Base-by-base conservation (phyloP, 1,140 invertebrate species). In the Planococcus citri region DNA sequence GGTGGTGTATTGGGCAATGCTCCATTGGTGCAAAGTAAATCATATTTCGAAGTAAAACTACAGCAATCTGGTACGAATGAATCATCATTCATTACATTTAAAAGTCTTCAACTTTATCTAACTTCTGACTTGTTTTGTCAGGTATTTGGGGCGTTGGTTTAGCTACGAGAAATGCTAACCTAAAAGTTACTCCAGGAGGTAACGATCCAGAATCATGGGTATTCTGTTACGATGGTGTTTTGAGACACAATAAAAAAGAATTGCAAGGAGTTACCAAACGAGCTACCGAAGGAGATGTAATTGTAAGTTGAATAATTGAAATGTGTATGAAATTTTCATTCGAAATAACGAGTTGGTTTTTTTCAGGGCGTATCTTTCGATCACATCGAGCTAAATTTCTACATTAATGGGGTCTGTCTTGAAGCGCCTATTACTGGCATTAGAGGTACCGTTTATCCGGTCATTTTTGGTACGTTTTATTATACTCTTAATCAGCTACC, bases 11-110 rank as follows among this genome's bases (percentile, higher is more conserved):
- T 98, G 33, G 93, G 91, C 9, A 96, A 90, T 78, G 92, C 93
- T 25, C 95, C 96, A 0, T 78, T 95, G 68, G 89, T 92, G 14
- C 97, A 99, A 79, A 97, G 95, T 74, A 99, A 99, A 83, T 91
- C 95, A 17, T 99, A 98, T 79, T 99, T 98, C 82, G 96, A 99
- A 85, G 90, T 97, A 1, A 98, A 98, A 82, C 80, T 99, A 71
- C 95, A 98, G 79, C 95, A 98, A 77, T 87, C 89, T 74, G 95
- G 95, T 76, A 84, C n/a, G n/a, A 71, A 51, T 74, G 22, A 38
- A 33, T 33, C 20, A 14, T 22, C 17, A n/a, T 17, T 60, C 21
- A 22, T 20, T 20, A 6, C 57, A 60, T 9, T 60, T 22, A 20
- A 22, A 60, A 20, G 20, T 9, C 8, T 22, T 60, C 21, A 60